Evolutionary conservation across 2,797 vertebrate species (phyloP), one percentile per base, ranked within the genome.

Genomic region (Ctenopoma kingsleyae): DNA sequence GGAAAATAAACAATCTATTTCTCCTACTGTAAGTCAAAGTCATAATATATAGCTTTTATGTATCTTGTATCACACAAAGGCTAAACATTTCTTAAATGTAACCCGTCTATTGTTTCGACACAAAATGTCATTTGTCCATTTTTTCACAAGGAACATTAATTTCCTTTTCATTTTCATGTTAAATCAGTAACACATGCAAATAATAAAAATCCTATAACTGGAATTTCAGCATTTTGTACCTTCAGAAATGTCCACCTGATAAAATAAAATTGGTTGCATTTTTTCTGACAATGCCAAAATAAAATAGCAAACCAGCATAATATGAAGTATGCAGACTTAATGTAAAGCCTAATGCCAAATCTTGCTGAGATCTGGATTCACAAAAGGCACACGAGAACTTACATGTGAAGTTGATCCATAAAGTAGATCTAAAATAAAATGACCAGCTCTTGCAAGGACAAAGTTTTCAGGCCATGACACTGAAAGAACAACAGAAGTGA

Each of bases 391-490:
- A n/a, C 19, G 23, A 48, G 59, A 47, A 48, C 68, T 40, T 8
- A 1, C 23, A 13, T 43, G 17, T 63, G 23, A 78, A 70, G 55
- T 4, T 56, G 55, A 51, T 52, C 36, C 47, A 51, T 20, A 66
- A 81, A 81, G 55, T 17, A 32, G 35, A 46, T 80, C 58, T 56
- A 73, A 78, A 82, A 78, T 53, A 81, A 86, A 41, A 62, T 71
- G 30, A 64, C 65, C 57, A 54, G 59, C 41, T 59, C 40, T 19
- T 22, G 41, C 80, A 89, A 89, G 86, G 85, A 77, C 70, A 68
- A 60, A 5, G 74, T 66, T 63, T 87, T 82, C 58, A 80, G 83
- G 84, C 73, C 77, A 81, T 58, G 81, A 82, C 84, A 82, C 59
- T 65, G 68, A 77, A 76, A 77, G 68, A 71, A 69, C 55, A 47